Base-by-base conservation (phyloP, 2,113 vertebrate species). In the Mobula birostris region DNA sequence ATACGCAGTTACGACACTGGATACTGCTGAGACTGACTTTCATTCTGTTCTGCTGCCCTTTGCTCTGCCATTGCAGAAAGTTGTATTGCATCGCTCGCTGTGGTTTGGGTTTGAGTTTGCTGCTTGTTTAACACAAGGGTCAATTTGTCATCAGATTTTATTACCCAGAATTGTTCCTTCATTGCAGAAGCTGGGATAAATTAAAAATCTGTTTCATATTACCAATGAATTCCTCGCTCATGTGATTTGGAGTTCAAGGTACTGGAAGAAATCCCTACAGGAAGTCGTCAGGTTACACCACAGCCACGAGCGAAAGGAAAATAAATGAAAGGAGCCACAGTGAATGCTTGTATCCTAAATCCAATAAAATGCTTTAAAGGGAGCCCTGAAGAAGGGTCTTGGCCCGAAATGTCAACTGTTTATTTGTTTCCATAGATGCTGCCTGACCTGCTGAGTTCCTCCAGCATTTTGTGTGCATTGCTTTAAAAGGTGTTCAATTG, bases 201-300 rank as follows among this genome's bases (percentile, higher is more conserved):
- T 88, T 88, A 88, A 88, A 88, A 88, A 88, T 88, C 85, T 88
- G 85, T 88, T 88, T 66, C 24, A 63, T 66, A 88, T 88, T 88
- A 88, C 8, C 58, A 88, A 61, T 88, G 27, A 88, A 88, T 88
- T 88, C 85, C 48, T 85, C 48, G 58, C 82, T 40, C 56, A 85
- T 85, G 82, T 85, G 48, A 85, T 8, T 85, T 85, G n/a, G 58
- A 88, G 85, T 88, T 88, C 85, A 88, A 74, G 85, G 85, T 29
- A 29, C 61, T 88, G 85, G 58, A 88, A 58, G 85, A 66, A 88
- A 88, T 88, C 85, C 85, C 85, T 63, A 7, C 85, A 88, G 85
- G 85, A 88, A 88, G 63, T 88, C 29, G 58, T 88, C 85, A 27
- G 29, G 63, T 88, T 88, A 88, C 85, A 88, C 85, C n/a, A 63